phyloP scores from a whole-genome alignment of 2,113 vertebrate species.

The Dicrurus megarhynchus region DNA sequence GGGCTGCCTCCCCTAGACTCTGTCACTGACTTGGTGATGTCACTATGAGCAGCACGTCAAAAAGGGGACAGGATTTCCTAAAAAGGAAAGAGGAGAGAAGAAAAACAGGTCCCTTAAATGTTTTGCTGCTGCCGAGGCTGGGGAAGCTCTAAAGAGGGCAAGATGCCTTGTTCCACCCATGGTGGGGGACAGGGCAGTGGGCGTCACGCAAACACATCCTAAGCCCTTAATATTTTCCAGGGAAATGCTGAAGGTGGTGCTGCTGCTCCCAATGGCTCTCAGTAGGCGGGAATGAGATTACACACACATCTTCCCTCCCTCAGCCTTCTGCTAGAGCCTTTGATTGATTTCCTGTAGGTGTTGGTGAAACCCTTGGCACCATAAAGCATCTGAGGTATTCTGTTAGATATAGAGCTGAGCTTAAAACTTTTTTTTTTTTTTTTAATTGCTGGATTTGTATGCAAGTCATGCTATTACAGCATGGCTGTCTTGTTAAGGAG shows the following conservation, averaged over 20 bases:
- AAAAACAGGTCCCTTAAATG: neutral
- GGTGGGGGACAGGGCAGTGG: neutral
- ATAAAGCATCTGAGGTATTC: neutral
- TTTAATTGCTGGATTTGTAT: neutral
- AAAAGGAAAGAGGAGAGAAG: neutral
- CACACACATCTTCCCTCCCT: neutral
- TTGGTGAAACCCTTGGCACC: constrained; percentile 28
- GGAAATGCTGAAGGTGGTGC: neutral
- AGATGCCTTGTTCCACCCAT: neutral
- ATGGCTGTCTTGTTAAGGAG: neutral
- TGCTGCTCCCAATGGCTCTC: neutral
- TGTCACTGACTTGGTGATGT: neutral
- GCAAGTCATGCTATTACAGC: neutral
- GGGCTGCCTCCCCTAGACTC: neutral
- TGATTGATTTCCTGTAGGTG: constrained; percentile 49
- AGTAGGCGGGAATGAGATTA: constrained; percentile 7
- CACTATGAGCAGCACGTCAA: fast-evolving
- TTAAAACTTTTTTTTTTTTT: neutral
- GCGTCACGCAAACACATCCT: neutral
- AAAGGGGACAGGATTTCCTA: neutral
- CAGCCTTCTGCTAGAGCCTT: constrained; percentile 4
- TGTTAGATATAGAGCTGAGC: neutral
- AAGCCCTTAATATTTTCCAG: neutral
- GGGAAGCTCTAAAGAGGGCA: neutral
- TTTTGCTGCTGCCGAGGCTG: neutral